Conservation (phyloP, 2,888 invertebrate species). For the Cacoxenus indagator region DNA sequence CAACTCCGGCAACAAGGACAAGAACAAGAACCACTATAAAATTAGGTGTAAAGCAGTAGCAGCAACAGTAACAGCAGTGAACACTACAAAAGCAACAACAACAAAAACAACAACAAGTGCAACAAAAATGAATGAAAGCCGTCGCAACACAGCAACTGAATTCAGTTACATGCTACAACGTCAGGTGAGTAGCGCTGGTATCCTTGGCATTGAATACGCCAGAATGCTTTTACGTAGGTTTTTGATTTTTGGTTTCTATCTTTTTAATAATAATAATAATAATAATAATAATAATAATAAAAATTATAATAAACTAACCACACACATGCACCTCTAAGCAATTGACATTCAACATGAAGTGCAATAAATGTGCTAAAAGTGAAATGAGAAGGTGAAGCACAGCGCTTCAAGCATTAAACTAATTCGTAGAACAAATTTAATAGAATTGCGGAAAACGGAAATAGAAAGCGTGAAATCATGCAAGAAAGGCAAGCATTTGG, state of each 20-base stretch:
- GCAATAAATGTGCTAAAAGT: no score
- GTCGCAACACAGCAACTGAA: conserved; percentile 69
- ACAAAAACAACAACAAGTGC: conserved; percentile 20
- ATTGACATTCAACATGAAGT: no score
- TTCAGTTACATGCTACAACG: conserved; percentile 70
- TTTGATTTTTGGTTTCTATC: conserved; percentile 7
- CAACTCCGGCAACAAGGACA: conserved; percentile 22
- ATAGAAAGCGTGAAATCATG: not conserved
- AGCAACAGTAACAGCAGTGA: not conserved
- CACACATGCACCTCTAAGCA: no score
- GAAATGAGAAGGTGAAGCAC: no score
- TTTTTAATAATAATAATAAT: no score
- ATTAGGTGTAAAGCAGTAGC: not conserved
- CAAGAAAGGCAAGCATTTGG: not conserved
- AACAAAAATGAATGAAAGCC: conserved; percentile 65
- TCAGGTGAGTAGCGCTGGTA: conserved; percentile 58
- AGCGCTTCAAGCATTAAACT: no score
- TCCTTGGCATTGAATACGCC: conserved; percentile 3
- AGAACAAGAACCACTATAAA: conserved; percentile 15
- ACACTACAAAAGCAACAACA: conserved; percentile 1
- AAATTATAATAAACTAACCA: no score
- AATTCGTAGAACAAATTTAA: not conserved
- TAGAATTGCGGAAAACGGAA: not conserved
- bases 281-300: no score
- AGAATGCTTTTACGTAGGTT: not conserved